Evolutionary conservation across 2,113 vertebrate genomes (phyloP).

Genomic region (Amphiprion percula): DNA sequence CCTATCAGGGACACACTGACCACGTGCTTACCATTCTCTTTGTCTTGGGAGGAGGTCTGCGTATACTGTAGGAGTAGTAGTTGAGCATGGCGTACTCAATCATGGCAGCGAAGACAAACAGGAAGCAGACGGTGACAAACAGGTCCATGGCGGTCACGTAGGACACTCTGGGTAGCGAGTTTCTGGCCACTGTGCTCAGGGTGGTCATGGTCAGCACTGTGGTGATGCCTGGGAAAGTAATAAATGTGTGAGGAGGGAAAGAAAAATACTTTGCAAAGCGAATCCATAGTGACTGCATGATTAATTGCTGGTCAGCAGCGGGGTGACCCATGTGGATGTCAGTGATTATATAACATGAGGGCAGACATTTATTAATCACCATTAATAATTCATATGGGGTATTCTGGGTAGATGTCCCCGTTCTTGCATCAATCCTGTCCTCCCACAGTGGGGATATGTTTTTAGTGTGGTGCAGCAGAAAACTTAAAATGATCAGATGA

Average conservation of each 20-base stretch:
- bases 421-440: constrained; percentile 16
- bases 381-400: constrained; percentile 47
- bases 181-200: constrained; percentile 95
- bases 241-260: not conserved
- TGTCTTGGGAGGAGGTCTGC: constrained; percentile 85
- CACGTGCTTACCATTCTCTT: constrained; percentile 89
- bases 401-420: constrained; percentile 46
- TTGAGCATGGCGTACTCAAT: constrained; percentile 98
- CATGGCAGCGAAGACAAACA: constrained; percentile 96
- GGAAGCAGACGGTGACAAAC: constrained; percentile 97
- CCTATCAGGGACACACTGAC: not conserved
- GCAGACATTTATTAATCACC: constrained; percentile 32
- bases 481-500: no score
- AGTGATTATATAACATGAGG: constrained; percentile 36
- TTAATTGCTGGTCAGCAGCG: constrained; percentile 18
- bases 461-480: no score
- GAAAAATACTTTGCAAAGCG: not conserved
- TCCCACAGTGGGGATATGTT: no score
- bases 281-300: not conserved
- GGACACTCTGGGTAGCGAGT: constrained; percentile 94
- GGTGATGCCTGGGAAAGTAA: constrained; percentile 89
- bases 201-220: constrained; percentile 99
- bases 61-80: constrained; percentile 91
- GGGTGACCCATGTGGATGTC: constrained; percentile 22
- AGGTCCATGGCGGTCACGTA: constrained; percentile 98